phyloP scores from a whole-genome alignment of 2,888 invertebrate genomes.

The Folsomia candida region DNA sequence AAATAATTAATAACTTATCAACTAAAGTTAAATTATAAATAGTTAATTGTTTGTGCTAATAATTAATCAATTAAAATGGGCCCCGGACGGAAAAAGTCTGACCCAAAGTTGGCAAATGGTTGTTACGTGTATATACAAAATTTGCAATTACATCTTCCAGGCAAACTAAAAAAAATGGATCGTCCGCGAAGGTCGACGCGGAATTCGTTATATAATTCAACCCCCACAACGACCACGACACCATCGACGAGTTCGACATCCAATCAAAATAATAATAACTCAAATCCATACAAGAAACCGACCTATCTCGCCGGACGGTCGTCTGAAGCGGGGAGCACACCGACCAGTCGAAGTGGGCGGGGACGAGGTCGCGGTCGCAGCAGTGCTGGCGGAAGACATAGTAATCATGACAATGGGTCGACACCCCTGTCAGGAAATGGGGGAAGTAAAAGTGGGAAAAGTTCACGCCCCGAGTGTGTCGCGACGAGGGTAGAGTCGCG shows the following conservation, averaged over 20 bases:
- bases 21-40: too few species aligned
- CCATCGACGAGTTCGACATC: constrained; percentile 18
- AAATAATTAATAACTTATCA: too few species aligned
- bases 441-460: constrained; percentile 13
- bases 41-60: too few species aligned
- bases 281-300: constrained; percentile 49
- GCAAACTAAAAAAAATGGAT: too few species aligned
- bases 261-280: neutral
- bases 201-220: constrained; percentile 21
- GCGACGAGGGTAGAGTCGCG: constrained; percentile 59
- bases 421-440: constrained; percentile 6
- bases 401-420: constrained; percentile 38
- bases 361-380: constrained; percentile 46
- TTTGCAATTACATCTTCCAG: too few species aligned
- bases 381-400: constrained; percentile 18
- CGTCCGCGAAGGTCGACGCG: constrained; percentile 35
- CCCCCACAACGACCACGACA: constrained; percentile 21
- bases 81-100: too few species aligned
- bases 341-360: constrained; percentile 57
- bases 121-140: too few species aligned
- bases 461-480: constrained; percentile 46
- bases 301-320: constrained; percentile 38
- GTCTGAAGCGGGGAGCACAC: constrained; percentile 61
- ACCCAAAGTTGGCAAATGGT: too few species aligned
- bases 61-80: too few species aligned